A percentile compares a stretch with the other conserved stretches of the same genome.
Conservation (phyloP, 2,888 invertebrate species). For the Clusia tigrina region DNA sequence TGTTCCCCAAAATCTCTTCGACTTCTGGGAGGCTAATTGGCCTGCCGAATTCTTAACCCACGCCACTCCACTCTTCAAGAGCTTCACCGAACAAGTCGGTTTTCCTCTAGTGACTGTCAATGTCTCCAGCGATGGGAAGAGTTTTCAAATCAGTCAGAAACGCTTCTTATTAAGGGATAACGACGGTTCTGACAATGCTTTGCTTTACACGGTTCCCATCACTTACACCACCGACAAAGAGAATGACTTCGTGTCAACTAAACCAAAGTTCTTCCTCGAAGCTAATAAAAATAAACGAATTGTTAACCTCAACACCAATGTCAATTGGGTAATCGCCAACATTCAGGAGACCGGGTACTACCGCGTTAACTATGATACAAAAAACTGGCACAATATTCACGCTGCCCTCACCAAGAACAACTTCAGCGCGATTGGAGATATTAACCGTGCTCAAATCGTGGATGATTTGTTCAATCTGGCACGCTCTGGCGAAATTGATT, state of each 20-base stretch:
- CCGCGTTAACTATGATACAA: constrained; percentile 74
- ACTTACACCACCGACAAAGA: constrained; percentile 51
- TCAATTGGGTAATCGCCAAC: constrained; percentile 57
- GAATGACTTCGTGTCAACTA: constrained; percentile 44
- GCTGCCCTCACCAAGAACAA: constrained; percentile 27
- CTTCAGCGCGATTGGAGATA: constrained; percentile 67
- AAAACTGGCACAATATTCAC: constrained; percentile 69
- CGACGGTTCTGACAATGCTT: constrained; percentile 37
- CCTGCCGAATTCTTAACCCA: constrained; percentile 49
- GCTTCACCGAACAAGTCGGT: constrained; percentile 74
- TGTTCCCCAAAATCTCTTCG: constrained; percentile 66
- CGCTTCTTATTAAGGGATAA: constrained; percentile 54
- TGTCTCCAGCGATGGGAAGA: constrained; percentile 32
- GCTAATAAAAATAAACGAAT: rapidly evolving
- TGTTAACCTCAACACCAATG: constrained; percentile 1
- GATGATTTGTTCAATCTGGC: constrained; percentile 82
- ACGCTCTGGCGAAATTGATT: constrained; percentile 71
- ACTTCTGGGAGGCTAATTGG: constrained; percentile 60
- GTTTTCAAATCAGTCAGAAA: constrained; percentile 48
- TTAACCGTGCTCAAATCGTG: constrained; percentile 80
- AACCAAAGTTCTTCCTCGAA: constrained; percentile 47
- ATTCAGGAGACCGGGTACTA: constrained; percentile 66
- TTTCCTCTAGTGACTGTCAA: constrained; percentile 71
- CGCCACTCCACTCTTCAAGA: constrained; percentile 56
- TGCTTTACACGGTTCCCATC: constrained; percentile 57